Base-by-base conservation (phyloP, 2,888 invertebrate species). In the Metopia argyrocephala region DNA sequence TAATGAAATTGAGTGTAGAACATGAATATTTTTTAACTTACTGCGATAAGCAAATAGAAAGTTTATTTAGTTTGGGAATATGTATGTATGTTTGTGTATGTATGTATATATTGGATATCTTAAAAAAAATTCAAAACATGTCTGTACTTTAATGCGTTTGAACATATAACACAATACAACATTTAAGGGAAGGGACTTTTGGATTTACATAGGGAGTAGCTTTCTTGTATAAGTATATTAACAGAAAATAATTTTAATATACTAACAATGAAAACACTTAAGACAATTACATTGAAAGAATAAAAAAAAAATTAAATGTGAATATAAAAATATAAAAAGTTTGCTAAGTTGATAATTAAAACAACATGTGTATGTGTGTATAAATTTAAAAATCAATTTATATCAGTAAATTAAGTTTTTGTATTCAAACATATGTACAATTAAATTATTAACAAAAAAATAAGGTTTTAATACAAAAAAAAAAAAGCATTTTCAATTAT, bases 31-130 rank as follows among this genome's bases (percentile, higher is more conserved):
- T 57, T 52, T 52, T 23, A 66, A 75, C 75, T 75, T 75, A 75
- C 75, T 75, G 75, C 59, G 75, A 59, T 57, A 25, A 31, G 38
- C 7, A 38, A 31, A 46, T 62, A 4, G 15, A 27, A 28, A 5
- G 50, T 28, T 57, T 28, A 6, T 21, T 27, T 65, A 7, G 31
- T 20, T 6, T 56, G 48, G 56, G 28, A 45, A 21, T 64, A 12
- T 46, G 9, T 25, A 52, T 25, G 45, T 21, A 65, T 73, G 73
- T 73, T 73, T 64, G 73, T 64, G 15, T 73, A 56, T 73, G 65
- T 64, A 27, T n/a, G n/a, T n/a, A n/a, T 31, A 9, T 7, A n/a
- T 57, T 5, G 12, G 1, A 57, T 20, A 12, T 57, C 15, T 57
- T 2, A 28, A 50, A 50, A 50, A 2, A 65, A 9, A 9, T 38